Base-by-base conservation (phyloP, 2,797 vertebrate genomes). In the Sternarchorhynchus goeldii region DNA sequence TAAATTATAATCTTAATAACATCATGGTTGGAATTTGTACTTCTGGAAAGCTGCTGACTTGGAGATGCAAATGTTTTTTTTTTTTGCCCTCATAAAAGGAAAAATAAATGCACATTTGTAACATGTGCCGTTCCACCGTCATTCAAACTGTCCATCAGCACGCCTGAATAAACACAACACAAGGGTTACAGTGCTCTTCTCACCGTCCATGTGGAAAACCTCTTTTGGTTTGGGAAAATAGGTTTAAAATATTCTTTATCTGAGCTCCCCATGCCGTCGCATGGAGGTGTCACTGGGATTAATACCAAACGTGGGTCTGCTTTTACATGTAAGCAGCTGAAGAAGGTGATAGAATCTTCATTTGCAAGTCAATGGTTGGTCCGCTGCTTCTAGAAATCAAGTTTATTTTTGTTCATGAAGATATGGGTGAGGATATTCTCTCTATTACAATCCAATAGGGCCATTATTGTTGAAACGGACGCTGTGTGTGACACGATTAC, bases 311-410 rank as follows among this genome's bases (percentile, higher is more conserved):
- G 63, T 21, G 64, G 69, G 63, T 18, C n/a, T 10, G 0, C n/a
- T 41, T 65, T 53, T n/a, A 63, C 18, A 62, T 76, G 73, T 80
- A 36, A 76, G 50, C 67, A 29, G 67, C 20, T 14, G 73, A 76
- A n/a, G 67, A 53, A 76, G 73, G 73, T 76, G 73, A 66, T 66
- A 36, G 66, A 64, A 41, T 72, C 60, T 80, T 76, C 10, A 76
- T 80, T 80, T 80, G 60, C 73, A 76, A 80, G 79, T 80, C 79
- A 80, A 76, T 80, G 79, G 79, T 76, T 80, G 79, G 79, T 80
- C 73, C 67, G 50, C n/a, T 65, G 67, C 79, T 73, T 76, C 57
- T 20, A 59, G 74, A 21, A 60, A 77, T 67, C 55, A 60, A 45
- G 60, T 58, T 29, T 72, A 76, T 76, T 80, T 75, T 69, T 59